Evolutionary conservation across 2,888 invertebrate species (phyloP), one percentile per base, ranked within the genome.

Genomic region (Tipula confusa): DNA sequence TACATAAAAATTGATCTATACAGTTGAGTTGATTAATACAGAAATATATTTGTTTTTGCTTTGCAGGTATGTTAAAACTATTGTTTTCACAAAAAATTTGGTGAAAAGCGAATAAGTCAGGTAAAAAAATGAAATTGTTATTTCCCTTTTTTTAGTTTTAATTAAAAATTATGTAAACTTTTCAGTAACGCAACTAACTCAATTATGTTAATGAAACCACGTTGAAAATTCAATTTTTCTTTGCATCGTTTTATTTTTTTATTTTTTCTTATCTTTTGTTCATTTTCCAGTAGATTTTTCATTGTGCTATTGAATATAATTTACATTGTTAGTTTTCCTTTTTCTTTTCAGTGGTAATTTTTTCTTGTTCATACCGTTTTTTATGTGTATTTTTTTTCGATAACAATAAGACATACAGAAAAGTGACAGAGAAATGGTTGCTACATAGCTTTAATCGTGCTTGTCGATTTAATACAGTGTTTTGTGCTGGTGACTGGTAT

Each of bases 151-250:
- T 64, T 64, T 24, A 24, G 24, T 64, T 64, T 64, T 64, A 64
- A 64, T 64, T 64, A 64, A 64, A 64, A 64, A 64, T 64, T 64
- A 24, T 9, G 64, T 64, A 64, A 64, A 64, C 64, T 64, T 64
- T 64, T 64, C 64, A 64, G 64, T 64, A 64, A 64, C 64, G 64
- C 64, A 64, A 64, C 64, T 64, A 64, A 64, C 64, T 64, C 64
- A 64, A 64, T 64, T 64, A 64, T 64, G 64, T 64, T 64, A 64
- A 64, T 64, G 64, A 64, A 64, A 64, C 64, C 64, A 64, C 64
- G 64, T 64, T 64, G 64, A 64, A 64, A 64, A 64, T 64, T 64
- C 64, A 64, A 64, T 64, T 64, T 64, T 64, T 24, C 64, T 64
- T 64, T 64, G 64, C 64, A 9, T 64, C 24, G 24, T 64, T 64